Percentiles rank a stretch among this genome's conserved stretches.
phyloP scores from a whole-genome alignment of 1,140 invertebrate species.

The Chrysoperla carnea region DNA sequence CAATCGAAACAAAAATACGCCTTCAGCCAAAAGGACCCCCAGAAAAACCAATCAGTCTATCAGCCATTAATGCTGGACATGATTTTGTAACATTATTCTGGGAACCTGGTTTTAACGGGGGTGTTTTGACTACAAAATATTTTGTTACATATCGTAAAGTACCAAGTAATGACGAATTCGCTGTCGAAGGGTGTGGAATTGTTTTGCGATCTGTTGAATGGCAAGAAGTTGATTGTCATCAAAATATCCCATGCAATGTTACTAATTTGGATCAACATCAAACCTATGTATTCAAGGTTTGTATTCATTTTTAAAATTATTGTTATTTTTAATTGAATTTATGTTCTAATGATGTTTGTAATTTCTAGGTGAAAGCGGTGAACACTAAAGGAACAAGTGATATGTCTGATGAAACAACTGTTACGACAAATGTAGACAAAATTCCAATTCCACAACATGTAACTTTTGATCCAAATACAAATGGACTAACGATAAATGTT shows the following conservation, averaged over 20 bases:
- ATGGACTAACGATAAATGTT: conserved; percentile 56
- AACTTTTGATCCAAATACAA: conserved; percentile 58
- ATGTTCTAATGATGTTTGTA: neutral
- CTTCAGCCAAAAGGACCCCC: conserved; percentile 71
- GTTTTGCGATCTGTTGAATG: conserved; percentile 41
- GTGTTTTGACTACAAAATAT: conserved; percentile 66
- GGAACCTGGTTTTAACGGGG: conserved; percentile 81
- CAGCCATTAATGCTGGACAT: conserved; percentile 48
- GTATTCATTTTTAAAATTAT: neutral
- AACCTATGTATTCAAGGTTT: conserved; percentile 58
- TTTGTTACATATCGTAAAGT: conserved; percentile 58
- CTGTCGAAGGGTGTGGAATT: conserved; percentile 39
- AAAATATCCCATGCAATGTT: conserved; percentile 74
- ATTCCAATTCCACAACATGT: conserved; percentile 66
- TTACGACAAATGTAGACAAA: conserved; percentile 63
- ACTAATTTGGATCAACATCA: conserved; percentile 66
- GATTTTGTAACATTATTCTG: conserved; percentile 62
- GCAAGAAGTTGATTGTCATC: conserved; percentile 67
- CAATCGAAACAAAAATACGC: conserved; percentile 54
- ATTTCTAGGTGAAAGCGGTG: conserved; percentile 54
- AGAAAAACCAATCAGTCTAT: conserved; percentile 55
- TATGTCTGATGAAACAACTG: conserved; percentile 62
- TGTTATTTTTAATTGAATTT: neutral
- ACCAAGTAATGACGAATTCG: conserved; percentile 33
- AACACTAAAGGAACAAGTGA: conserved; percentile 72